Evolutionary conservation across 1,140 invertebrate genomes (phyloP), one percentile per base, ranked within the genome.

Genomic region (Amyelois transitella): DNA sequence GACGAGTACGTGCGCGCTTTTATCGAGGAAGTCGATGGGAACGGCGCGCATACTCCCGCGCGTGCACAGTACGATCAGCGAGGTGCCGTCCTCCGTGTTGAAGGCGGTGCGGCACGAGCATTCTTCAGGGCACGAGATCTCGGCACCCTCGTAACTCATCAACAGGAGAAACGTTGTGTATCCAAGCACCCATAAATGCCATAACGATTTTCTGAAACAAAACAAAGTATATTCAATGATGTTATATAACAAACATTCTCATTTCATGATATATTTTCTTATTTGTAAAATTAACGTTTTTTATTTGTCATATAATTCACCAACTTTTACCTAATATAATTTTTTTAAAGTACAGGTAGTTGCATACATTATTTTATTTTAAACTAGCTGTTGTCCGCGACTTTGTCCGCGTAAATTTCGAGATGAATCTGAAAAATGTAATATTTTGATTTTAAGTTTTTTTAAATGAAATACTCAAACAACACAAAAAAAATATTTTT

Each of bases 1-100:
- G 57, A 91, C 88, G 22, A 96, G 83, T 1, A 95, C 88, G 78
- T 94, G 89, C 10, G 92, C 92, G 48, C 90, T 88, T 0, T 82
- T 63, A 64, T 92, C 91, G 71, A 95, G 89, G 48, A 90, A 84
- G 25, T 89, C 83, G 1, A 92, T 81, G 7, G 93, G 92, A 32
- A 94, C 88, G 1, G 88, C 76, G 43, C 80, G 88, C 81, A 94
- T 89, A 24, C 91, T 90, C 7, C 94, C 94, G 55, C 86, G 62
- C 52, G 86, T 80, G 66, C 91, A 93, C 10, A 58, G 32, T 18
- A 83, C 64, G 24, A 64, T 63, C 38, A 80, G 49, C 7, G 60
- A 50, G 8, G 43, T 64, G 18, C 65, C 73, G 5, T 58, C 60
- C 45, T 77, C 77, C 1, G 32, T 53, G 43, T 72, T 60, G 51